Evolutionary conservation across 2,113 vertebrate species (phyloP), one percentile per base, ranked within the genome.

Genomic region (Cariama cristata): DNA sequence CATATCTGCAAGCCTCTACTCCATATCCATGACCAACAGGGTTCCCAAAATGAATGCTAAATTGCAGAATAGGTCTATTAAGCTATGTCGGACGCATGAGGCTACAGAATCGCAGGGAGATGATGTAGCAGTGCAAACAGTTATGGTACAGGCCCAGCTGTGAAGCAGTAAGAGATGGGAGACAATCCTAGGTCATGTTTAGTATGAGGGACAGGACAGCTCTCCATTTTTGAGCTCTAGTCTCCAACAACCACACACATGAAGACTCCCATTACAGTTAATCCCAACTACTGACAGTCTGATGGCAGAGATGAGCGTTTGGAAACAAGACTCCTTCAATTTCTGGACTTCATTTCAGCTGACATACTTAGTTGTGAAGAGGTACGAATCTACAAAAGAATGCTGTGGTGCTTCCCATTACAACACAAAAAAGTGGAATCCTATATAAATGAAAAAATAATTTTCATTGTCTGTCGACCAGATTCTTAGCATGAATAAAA

Each of bases 11-110:
- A 69, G 8, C 11, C 13, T 90, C 44, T 62, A 24, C 5, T 92
- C 26, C 20, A 23, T 12, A 52, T 47, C 13, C 0, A 0, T 62
- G 30, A 66, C 14, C 21, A 77, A n/a, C 1, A 67, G 10, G 3
- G 23, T 50, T 63, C 13, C 24, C 42, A 63, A 63, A 80, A 82
- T 21, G 6, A 66, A 67, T 26, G 20, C 14, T 5, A 74, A 80
- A 73, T 66, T 77, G 14, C 32, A 93, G 22, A 84, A 71, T 5
- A 71, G 3, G 8, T 71, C 27, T 67, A 8, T n/a, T 64, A 62
- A 84, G 4, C 12, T 79, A 9, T 79, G 49, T 32, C 30, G 67
- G 33, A 68, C 9, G 11, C 8, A 38, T 62, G 50, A 52, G 26
- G 14, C 24, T 26, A 52, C 26, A 52, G 50, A 52, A 53, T 20